Base-by-base conservation (phyloP, 1,140 invertebrate species). In the Grapholita molesta region DNA sequence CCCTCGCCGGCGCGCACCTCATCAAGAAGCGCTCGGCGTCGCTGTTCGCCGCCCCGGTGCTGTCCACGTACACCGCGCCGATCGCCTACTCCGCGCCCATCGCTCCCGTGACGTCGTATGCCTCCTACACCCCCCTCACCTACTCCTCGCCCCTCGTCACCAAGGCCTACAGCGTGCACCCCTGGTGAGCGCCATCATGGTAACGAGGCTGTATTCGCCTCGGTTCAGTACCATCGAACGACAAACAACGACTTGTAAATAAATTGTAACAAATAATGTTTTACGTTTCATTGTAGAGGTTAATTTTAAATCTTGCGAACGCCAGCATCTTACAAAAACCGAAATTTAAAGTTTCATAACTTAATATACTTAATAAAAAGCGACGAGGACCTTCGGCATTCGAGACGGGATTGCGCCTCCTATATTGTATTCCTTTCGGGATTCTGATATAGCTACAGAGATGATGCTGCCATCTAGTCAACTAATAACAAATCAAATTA, bases 21-120 rank as follows among this genome's bases (percentile, higher is more conserved):
- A 80, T 91, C 66, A 55, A 82, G 18, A 90, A 90, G 71, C 83
- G 89, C 2, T 88, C 88, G 4, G 76, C 84, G 64, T 71, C 78
- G 67, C 71, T 78, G 32, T 33, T 80, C 67, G 69, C 74, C 25
- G 67, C 75, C 12, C 83, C 80, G 30, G 3, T 84, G 23, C 70
- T 82, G 1, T 74, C 78, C 42, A 71, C 80, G 25, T 80, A 74
- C 24, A 67, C 79, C 52, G 83, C 79, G 38, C 73, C 76, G 24
- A 64, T 76, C 57, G 70, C 70, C 73, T 74, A 78, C 70, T 69
- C 77, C 11, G 66, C 78, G 66, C 78, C 81, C 2, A 71, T 75
- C 55, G 55, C 55, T 15, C 55, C 55, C 28, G 25, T 61, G 24
- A 61, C 55, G 64, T 78, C 69, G 11, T 74, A 68, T 55, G 69